Base-by-base conservation (phyloP, 2,113 vertebrate genomes). In the Nannospalax galili region DNA sequence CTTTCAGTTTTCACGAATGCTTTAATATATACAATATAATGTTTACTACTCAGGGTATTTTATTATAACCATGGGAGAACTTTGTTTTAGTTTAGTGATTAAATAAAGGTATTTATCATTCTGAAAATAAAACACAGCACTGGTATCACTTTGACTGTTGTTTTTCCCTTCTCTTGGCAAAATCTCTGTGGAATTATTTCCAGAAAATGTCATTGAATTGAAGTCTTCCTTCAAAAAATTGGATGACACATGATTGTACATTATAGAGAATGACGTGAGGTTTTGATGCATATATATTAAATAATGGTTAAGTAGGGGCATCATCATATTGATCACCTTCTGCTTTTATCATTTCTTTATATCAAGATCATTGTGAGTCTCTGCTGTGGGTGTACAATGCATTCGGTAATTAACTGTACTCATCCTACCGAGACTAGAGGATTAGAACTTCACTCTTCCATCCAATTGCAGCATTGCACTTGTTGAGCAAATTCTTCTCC, bases 31-130 rank as follows among this genome's bases (percentile, higher is more conserved):
- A 40, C 24, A 58, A 35, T 91, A 62, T 64, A 91, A 91, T 87
- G 65, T 80, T 94, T 92, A 74, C 70, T 77, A 72, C 85, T 87
- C 56, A 94, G 70, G 2, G 1, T 77, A 86, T 91, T 96, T 96
- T 89, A 97, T 95, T 86, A 84, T 91, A 95, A 94, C n/a, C 79
- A 60, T 80, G 89, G 94, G 79, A 94, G 22, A 92, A 75, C 30
- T 92, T 94, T 30, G 37, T 84, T 97, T 97, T 93, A 88, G 87
- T 95, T 95, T 90, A 40, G 17, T 40, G 52, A 94, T 94, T 92
- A 92, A 89, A 37, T 92, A 93, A 96, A 91, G 42, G 82, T 84
- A 75, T 95, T 62, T 64, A 42, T 95, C 26, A 88, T 92, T 92
- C 19, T 86, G 45, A 65, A 94, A 90, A 58, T 73, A 92, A 94